Base-by-base conservation (phyloP, 1,140 invertebrate genomes). In the Goniozus legneri region DNA sequence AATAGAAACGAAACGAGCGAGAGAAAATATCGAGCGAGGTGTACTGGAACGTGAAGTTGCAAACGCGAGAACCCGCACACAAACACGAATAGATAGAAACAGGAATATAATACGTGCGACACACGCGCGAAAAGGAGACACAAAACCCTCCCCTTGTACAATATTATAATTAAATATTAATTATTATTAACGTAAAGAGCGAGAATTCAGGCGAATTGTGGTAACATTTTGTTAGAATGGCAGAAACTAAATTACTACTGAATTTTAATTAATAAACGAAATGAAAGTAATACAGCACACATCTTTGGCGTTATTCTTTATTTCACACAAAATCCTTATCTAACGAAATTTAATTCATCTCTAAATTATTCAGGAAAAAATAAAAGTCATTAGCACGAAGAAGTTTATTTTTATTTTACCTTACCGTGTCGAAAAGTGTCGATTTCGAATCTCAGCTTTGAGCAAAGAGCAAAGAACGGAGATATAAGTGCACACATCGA, bases 211-310 rank as follows among this genome's bases (percentile, higher is more conserved):
- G 62, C 68, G 67, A 69, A 56, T 67, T 67, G 58, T 70, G 66
- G 60, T 70, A 60, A 68, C 64, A 65, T 76, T 75, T 76, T 73
- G 71, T 76, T 75, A 73, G 68, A 75, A 74, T 72, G 70, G 58
- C 72, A 68, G 64, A 74, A 74, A 68, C 67, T 73, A 75, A 76
- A 75, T 76, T 74, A 72, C 67, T 75, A 75, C 64, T 73, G 72
- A 76, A 74, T 74, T 76, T 74, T 71, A 73, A 76, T 75, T 74
- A 76, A 76, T 76, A 76, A 76, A 76, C 68, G 65, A 75, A 64
- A 76, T 75, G 73, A 76, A 76, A 76, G 73, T 76, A 60, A 76
- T 75, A 71, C 66, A 74, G 67, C 48, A 71, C 60, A 64, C 35
- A 65, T 34, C 32, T 62, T n/a, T 66, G 63, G 54, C 56, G 55